phyloP scores from a whole-genome alignment of 2,888 invertebrate genomes.

The Eupithecia inturbata region DNA sequence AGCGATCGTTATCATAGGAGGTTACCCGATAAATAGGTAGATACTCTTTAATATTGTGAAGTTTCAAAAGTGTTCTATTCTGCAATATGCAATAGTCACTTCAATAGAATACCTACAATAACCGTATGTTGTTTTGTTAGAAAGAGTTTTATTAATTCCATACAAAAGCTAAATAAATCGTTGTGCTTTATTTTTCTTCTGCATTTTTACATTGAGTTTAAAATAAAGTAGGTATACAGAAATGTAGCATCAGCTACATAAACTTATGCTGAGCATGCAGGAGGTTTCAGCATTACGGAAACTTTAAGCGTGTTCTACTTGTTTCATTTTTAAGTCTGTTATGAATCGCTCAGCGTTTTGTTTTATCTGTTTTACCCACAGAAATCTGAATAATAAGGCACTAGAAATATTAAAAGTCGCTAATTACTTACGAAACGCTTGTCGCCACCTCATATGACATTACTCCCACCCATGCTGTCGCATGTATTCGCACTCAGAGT shows the following conservation, averaged over 20 bases:
- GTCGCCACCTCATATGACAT: no score
- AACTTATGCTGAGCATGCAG: slow-evolving; percentile 28
- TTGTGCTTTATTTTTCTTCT: not conserved
- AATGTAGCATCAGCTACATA: slow-evolving; percentile 42
- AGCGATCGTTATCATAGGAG: not conserved
- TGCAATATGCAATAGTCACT: not conserved
- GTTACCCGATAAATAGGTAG: not conserved
- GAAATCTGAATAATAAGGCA: no score
- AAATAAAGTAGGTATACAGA: slow-evolving; percentile 45
- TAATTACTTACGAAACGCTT: no score
- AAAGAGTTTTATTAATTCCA: not conserved
- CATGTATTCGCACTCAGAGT: no score
- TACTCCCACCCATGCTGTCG: no score
- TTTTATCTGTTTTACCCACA: slow-evolving; percentile 23
- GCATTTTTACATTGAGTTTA: slow-evolving; percentile 25
- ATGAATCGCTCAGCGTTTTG: slow-evolving; percentile 13
- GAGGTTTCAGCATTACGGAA: slow-evolving; percentile 18
- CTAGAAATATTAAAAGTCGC: no score
- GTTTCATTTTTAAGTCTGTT: slow-evolving; percentile 27
- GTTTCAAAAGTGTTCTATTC: not conserved
- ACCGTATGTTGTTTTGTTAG: not conserved
- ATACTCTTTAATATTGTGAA: not conserved
- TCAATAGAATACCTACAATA: not conserved
- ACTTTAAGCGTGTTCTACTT: slow-evolving; percentile 18
- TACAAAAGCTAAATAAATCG: not conserved